Conservation (phyloP, 2,113 vertebrate genomes). For the Neolamprologus devosi region DNA sequence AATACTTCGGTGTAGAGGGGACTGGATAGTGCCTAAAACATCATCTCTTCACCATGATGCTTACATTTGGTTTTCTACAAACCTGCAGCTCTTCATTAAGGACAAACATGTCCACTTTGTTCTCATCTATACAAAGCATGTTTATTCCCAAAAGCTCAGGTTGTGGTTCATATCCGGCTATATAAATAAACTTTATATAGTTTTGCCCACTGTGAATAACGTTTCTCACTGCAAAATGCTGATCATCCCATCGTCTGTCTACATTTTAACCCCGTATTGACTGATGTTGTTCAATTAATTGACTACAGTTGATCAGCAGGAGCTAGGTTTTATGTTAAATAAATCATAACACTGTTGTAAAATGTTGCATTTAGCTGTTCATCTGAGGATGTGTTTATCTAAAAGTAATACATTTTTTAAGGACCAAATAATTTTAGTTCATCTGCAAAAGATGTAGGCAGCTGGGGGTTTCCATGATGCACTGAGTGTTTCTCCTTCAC, state of each 20-base stretch:
- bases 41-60: background rate
- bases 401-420: background rate
- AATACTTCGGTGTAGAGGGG: rapidly evolving
- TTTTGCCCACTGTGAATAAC: background rate
- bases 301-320: background rate
- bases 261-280: background rate
- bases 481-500: background rate
- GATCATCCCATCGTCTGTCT: background rate
- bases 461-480: background rate
- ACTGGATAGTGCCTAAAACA: background rate
- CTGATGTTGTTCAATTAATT: background rate
- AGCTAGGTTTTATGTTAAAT: background rate
- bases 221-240: background rate
- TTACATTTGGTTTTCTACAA: background rate
- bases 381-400: background rate
- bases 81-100: background rate
- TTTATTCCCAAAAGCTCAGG: background rate
- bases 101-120: background rate
- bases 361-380: background rate
- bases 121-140: background rate
- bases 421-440: background rate
- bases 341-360: background rate
- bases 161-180: rapidly evolving
- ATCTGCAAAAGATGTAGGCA: background rate
- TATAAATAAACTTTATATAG: background rate